These are phyloP conservation scores for Apteryx mantelli DNA, from an alignment of 2,113 vertebrate species.

Conservation along the genomic window DNA sequence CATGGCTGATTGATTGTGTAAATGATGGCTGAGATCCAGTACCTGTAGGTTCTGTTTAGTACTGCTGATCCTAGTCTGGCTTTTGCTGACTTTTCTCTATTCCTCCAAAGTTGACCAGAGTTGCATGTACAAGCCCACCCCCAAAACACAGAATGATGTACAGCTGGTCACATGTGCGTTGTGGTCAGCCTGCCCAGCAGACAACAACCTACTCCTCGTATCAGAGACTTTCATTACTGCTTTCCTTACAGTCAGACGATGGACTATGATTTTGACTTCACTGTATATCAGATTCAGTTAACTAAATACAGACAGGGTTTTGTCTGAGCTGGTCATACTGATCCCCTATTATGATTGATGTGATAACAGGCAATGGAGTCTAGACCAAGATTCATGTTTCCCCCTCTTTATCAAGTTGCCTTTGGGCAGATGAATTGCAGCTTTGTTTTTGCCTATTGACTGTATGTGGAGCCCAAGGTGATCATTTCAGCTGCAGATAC, in stretches of 20 bases:
- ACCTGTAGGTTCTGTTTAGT: background rate
- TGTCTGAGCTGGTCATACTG: background rate
- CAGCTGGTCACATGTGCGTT: background rate
- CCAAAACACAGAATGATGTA: background rate
- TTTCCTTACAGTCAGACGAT: background rate
- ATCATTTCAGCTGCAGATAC: background rate
- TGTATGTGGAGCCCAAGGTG: background rate
- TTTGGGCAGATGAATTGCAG: background rate
- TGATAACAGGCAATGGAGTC: background rate
- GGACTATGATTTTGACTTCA: background rate
- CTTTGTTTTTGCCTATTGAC: background rate
- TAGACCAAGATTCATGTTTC: background rate
- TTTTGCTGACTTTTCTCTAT: background rate
- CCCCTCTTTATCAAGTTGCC: background rate
- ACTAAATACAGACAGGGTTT: background rate
- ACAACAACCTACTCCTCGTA: background rate
- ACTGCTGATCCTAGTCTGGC: background rate
- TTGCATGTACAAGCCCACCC: background rate
- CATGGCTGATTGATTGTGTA: background rate
- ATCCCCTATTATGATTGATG: background rate
- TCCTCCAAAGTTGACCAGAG: background rate
- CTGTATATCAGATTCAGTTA: background rate
- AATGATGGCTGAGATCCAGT: background rate
- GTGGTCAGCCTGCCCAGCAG: background rate
- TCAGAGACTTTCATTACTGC: background rate